These are phyloP conservation scores for Trachelus tabidus DNA, from an alignment of 2,888 invertebrate genomes.

Conservation along the genomic window DNA sequence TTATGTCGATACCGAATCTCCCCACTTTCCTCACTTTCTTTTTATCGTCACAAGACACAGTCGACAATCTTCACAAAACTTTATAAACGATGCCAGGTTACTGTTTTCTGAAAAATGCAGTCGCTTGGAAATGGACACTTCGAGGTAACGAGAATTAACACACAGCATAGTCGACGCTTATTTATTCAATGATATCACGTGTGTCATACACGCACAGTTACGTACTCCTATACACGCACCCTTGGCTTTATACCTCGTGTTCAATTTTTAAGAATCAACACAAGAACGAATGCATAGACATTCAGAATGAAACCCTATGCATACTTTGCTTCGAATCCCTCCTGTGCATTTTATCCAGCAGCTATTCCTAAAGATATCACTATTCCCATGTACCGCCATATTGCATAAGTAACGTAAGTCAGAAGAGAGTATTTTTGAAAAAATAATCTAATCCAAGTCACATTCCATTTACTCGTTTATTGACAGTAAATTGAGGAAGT, in stretches of 20 bases:
- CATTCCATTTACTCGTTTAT: too few species aligned
- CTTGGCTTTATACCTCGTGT: background rate
- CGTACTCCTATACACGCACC: background rate
- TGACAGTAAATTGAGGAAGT: background rate
- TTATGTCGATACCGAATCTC: background rate
- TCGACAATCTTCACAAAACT: background rate
- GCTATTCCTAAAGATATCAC: too few species aligned
- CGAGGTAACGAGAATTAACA: conserved; percentile 48
- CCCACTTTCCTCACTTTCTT: background rate
- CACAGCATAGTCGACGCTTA: background rate
- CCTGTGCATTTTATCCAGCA: background rate
- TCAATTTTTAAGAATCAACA: background rate
- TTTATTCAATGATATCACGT: background rate
- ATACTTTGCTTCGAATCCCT: background rate
- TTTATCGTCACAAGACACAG: background rate
- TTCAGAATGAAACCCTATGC: background rate
- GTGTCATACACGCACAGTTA: too few species aligned
- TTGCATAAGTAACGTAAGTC: too few species aligned
- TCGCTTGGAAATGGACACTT: conserved; percentile 40
- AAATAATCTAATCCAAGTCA: too few species aligned
- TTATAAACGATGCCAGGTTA: background rate
- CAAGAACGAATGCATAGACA: background rate
- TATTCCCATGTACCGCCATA: too few species aligned
- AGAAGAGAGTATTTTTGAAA: too few species aligned
- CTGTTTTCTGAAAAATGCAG: conserved; percentile 44